Evolutionary conservation across 2,797 vertebrate genomes (phyloP).

Genomic region (Tamandua tetradactyla): DNA sequence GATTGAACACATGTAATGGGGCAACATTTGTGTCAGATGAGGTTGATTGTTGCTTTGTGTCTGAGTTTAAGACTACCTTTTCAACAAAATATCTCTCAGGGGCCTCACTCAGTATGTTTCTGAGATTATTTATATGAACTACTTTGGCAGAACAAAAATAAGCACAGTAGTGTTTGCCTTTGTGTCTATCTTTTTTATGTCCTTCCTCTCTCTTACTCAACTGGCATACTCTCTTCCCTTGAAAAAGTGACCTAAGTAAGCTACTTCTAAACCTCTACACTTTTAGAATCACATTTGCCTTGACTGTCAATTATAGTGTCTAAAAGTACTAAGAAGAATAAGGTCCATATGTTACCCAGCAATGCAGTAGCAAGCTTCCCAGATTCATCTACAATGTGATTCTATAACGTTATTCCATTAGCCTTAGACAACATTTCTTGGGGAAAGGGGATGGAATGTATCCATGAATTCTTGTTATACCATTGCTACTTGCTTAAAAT

Average conservation of each 20-base stretch:
- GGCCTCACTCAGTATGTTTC: not conserved
- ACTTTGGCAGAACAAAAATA: not conserved
- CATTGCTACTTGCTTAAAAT: not conserved
- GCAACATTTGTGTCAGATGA: not conserved
- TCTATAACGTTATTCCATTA: not conserved
- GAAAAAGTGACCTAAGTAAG: slow-evolving; percentile 25
- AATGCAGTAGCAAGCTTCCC: not conserved
- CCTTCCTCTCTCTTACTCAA: not conserved
- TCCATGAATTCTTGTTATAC: not conserved
- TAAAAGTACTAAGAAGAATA: slow-evolving; percentile 25
- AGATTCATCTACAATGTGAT: not conserved
- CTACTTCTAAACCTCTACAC: not conserved
- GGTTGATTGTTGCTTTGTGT: not conserved
- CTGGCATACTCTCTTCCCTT: not conserved
- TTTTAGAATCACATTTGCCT: slow-evolving; percentile 11
- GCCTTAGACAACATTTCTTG: not conserved
- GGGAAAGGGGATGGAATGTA: not conserved
- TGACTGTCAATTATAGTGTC: slow-evolving; percentile 19
- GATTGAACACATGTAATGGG: not conserved
- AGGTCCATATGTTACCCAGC: not conserved
- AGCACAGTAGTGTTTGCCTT: not conserved
- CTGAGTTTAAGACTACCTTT: not conserved
- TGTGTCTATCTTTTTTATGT: not conserved
- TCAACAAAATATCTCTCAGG: not conserved
- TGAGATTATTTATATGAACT: not conserved